A percentile compares a stretch with the other conserved stretches of the same genome.
These are phyloP conservation scores for Strigamia crassipes DNA, from an alignment of 2,888 invertebrate genomes.

Conservation along the genomic window DNA sequence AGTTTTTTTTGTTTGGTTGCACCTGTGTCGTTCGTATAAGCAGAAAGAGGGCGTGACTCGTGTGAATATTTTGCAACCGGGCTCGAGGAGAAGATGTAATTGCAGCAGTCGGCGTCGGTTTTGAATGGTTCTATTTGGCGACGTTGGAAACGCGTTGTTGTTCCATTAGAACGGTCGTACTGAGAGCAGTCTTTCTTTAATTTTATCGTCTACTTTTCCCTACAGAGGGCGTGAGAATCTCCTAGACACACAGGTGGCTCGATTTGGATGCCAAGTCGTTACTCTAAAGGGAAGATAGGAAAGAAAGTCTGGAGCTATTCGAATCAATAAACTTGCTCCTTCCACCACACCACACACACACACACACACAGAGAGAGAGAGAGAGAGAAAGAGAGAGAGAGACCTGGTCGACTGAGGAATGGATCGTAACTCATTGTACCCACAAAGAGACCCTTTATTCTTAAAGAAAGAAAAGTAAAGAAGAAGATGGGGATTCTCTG, in stretches of 20 bases:
- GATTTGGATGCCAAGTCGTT: constrained; percentile 42
- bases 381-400: background rate
- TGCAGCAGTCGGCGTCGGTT: constrained; percentile 28
- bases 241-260: constrained; percentile 40
- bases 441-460: constrained; percentile 42
- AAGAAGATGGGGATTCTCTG: constrained; percentile 18
- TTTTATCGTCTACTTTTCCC: constrained; percentile 40
- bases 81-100: constrained; percentile 20
- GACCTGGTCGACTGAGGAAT: constrained; percentile 22
- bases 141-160: constrained; percentile 34
- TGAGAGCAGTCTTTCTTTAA: constrained; percentile 35
- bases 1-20: constrained; percentile 20
- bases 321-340: constrained; percentile 33
- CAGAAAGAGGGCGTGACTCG: constrained; percentile 27
- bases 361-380: too few relatives aligned
- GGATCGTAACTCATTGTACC: constrained; percentile 42
- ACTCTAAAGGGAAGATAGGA: constrained; percentile 35
- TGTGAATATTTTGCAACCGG: constrained; percentile 12
- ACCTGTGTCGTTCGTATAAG: constrained; percentile 33
- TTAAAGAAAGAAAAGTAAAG: constrained; percentile 39
- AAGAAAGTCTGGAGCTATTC: constrained; percentile 40
- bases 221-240: constrained; percentile 40
- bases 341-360: background rate
- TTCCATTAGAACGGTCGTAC: constrained; percentile 35
- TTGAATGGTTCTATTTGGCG: constrained; percentile 40